Conservation (phyloP, 2,113 vertebrate species). For the Rhynchopsitta pachyrhyncha region DNA sequence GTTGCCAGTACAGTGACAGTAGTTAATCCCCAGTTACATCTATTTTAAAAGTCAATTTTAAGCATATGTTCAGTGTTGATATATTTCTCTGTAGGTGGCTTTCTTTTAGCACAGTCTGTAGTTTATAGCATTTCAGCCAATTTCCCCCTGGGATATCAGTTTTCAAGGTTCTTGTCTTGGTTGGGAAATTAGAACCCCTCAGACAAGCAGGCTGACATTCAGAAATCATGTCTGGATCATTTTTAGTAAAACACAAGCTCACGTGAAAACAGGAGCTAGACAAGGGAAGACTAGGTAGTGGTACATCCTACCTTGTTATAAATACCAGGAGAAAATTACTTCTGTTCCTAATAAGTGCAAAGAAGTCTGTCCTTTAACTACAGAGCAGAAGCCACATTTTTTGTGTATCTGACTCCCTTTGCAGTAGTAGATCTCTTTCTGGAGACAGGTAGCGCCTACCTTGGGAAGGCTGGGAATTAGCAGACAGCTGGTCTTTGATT, state of each 20-base stretch:
- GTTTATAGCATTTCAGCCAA: constrained; percentile 25
- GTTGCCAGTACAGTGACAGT: constrained; percentile 7
- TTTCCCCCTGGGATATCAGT: constrained; percentile 50
- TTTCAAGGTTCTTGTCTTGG: constrained; percentile 46
- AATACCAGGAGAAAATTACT: background rate
- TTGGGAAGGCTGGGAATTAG: background rate
- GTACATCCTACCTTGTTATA: background rate
- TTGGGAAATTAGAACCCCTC: constrained; percentile 38
- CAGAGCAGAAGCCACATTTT: background rate
- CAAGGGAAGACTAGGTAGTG: background rate
- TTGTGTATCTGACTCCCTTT: background rate
- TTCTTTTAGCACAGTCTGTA: constrained; percentile 23
- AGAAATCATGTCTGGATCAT: constrained; percentile 7
- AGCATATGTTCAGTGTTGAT: constrained; percentile 47
- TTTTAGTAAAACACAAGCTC: background rate
- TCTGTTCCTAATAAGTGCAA: background rate
- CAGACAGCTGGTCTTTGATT: background rate
- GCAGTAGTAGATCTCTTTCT: background rate
- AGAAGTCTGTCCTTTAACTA: background rate
- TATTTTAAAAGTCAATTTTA: constrained; percentile 63
- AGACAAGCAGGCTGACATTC: background rate
- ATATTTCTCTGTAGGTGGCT: constrained; percentile 35
- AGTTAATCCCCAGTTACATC: constrained; percentile 26
- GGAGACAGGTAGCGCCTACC: background rate
- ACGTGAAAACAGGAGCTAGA: background rate